Evolutionary conservation across 2,797 vertebrate species (phyloP).

Genomic region (Danio aesculapii): DNA sequence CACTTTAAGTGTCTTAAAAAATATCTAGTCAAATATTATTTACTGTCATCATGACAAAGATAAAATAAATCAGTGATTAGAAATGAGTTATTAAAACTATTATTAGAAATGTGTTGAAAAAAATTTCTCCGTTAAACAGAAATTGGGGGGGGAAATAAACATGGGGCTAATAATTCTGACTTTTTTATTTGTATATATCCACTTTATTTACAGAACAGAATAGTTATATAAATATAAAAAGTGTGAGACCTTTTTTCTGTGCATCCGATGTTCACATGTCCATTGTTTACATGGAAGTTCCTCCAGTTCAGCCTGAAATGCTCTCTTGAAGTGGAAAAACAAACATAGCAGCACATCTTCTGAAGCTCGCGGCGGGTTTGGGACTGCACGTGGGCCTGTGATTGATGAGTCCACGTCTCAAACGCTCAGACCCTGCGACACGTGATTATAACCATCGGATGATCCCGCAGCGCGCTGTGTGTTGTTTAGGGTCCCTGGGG

Average conservation of each 20-base stretch:
- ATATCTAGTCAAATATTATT: too few relatives aligned
- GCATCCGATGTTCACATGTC: constrained; percentile 29
- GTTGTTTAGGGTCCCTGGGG: constrained; percentile 43
- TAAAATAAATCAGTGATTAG: too few relatives aligned
- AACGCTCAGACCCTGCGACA: constrained; percentile 20
- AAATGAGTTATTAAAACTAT: too few relatives aligned
- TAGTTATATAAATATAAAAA: too few relatives aligned
- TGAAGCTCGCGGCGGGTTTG: constrained; percentile 26
- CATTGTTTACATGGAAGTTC: constrained; percentile 52
- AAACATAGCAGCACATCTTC: constrained; percentile 50
- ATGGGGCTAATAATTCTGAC: too few relatives aligned
- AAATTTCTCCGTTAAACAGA: too few relatives aligned
- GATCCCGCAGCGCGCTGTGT: constrained; percentile 22
- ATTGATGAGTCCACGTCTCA: constrained; percentile 48
- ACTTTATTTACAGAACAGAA: too few relatives aligned
- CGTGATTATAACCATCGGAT: constrained; percentile 33
- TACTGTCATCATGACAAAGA: too few relatives aligned
- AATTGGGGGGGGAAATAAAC: too few relatives aligned
- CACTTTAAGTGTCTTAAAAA: too few relatives aligned
- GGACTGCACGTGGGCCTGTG: constrained; percentile 44
- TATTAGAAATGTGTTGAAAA: too few relatives aligned
- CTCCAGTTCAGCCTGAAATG: constrained; percentile 37
- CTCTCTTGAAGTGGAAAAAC: constrained; percentile 43
- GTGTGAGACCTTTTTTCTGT: not conserved
- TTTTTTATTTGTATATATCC: too few relatives aligned